phyloP scores from a whole-genome alignment of 2,113 vertebrate species.

The Neogobius melanostomus region DNA sequence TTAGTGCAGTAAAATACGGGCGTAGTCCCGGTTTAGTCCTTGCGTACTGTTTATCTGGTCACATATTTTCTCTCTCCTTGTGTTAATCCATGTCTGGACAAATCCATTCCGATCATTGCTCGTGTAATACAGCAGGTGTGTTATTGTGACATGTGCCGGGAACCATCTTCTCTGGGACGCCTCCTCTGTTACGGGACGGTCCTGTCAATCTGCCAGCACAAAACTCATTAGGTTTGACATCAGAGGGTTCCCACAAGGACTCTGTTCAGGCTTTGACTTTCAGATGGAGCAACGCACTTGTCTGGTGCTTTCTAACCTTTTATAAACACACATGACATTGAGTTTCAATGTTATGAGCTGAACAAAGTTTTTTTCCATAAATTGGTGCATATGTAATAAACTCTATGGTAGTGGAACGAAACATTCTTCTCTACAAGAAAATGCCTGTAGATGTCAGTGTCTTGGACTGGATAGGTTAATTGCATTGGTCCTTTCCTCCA shows the following conservation, averaged over 20 bases:
- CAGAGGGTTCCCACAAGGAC: constrained; percentile 3
- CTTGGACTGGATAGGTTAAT: no score
- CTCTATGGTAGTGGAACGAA: no score
- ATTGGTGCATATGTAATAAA: no score
- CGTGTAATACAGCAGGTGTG: neutral
- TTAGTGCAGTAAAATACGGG: no score
- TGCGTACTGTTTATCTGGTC: neutral
- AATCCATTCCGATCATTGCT: neutral
- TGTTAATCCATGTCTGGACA: fast-evolving
- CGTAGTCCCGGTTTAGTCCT: neutral
- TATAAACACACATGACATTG: neutral
- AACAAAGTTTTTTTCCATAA: no score
- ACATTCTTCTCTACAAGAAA: no score
- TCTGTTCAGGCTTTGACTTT: constrained; percentile 5
- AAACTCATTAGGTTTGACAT: constrained; percentile 17
- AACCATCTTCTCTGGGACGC: neutral
- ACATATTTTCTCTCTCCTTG: constrained; percentile 4
- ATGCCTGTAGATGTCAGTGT: no score
- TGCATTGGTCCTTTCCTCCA: no score
- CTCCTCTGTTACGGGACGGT: neutral
- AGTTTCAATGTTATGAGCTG: no score
- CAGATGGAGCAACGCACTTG: neutral
- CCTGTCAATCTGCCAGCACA: neutral
- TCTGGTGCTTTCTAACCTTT: neutral
- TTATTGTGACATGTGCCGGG: constrained; percentile 5